Conservation (phyloP, 2,113 vertebrate genomes). For the Mirza zaza region DNA sequence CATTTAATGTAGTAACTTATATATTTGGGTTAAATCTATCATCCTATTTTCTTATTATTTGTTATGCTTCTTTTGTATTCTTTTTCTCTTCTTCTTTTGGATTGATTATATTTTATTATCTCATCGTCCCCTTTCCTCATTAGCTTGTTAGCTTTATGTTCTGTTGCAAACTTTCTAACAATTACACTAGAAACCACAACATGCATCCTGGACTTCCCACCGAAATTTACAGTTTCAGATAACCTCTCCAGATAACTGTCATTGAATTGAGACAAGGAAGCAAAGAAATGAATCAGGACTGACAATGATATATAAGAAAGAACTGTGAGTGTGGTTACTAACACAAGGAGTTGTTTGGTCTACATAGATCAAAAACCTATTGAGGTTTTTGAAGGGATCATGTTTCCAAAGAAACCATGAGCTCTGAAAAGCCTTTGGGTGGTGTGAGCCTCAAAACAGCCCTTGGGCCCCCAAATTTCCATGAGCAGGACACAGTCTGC, state of each 20-base stretch:
- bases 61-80: not conserved
- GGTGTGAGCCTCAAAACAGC: not conserved
- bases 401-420: slow-evolving; percentile 5
- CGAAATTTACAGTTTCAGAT: not conserved
- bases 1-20: not conserved
- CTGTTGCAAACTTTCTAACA: not conserved
- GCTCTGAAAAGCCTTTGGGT: not conserved
- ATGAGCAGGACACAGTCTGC: not conserved
- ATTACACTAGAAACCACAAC: not conserved
- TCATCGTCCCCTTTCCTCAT: not conserved
- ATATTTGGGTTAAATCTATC: not conserved
- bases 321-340: not conserved
- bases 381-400: not conserved
- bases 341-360: not conserved
- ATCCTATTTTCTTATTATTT: not conserved
- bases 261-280: not conserved
- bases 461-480: not conserved
- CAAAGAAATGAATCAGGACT: not conserved
- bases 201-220: not conserved
- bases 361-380: not conserved
- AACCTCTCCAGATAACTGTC: not conserved
- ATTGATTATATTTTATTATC: not conserved
- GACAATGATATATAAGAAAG: not conserved
- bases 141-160: not conserved
- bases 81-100: not conserved